These are phyloP conservation scores for Microplitis deprimator DNA, from an alignment of 2,888 invertebrate genomes.

Conservation along the genomic window DNA sequence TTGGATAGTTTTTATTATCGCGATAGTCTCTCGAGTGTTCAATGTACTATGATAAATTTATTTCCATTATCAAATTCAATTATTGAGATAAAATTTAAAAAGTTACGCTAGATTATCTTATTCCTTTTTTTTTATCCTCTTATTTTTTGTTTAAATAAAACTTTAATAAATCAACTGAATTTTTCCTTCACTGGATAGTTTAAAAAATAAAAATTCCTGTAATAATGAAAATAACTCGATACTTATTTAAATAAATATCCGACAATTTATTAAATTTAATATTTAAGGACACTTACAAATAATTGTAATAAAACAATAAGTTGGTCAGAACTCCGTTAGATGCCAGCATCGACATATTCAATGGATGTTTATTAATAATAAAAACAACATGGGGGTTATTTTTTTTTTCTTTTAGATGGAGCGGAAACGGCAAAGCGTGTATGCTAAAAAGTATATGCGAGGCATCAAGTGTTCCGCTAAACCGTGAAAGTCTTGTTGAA, in stretches of 20 bases:
- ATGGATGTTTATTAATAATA: too few species aligned
- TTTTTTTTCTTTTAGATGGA: constrained; percentile 72
- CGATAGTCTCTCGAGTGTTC: background rate
- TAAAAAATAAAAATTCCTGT: too few species aligned
- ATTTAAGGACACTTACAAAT: too few species aligned
- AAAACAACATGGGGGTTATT: background rate
- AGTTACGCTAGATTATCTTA: background rate
- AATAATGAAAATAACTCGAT: too few species aligned
- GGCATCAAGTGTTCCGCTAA: constrained; percentile 76
- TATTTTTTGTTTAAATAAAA: background rate
- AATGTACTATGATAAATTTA: background rate
- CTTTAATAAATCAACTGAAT: background rate
- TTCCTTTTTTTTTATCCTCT: constrained; percentile 8
- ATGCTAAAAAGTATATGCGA: constrained; percentile 80
- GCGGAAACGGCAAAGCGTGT: constrained; percentile 78
- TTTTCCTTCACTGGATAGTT: background rate
- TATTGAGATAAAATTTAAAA: constrained; percentile 1
- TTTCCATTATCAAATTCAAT: background rate
- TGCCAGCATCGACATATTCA: too few species aligned
- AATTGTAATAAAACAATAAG: too few species aligned
- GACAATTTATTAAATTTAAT: too few species aligned
- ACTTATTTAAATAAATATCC: too few species aligned
- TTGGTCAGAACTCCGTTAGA: too few species aligned
- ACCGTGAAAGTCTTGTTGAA: constrained; percentile 75
- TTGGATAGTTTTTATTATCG: background rate